phyloP scores from a whole-genome alignment of 1,140 invertebrate species.

The Maconellicoccus hirsutus region DNA sequence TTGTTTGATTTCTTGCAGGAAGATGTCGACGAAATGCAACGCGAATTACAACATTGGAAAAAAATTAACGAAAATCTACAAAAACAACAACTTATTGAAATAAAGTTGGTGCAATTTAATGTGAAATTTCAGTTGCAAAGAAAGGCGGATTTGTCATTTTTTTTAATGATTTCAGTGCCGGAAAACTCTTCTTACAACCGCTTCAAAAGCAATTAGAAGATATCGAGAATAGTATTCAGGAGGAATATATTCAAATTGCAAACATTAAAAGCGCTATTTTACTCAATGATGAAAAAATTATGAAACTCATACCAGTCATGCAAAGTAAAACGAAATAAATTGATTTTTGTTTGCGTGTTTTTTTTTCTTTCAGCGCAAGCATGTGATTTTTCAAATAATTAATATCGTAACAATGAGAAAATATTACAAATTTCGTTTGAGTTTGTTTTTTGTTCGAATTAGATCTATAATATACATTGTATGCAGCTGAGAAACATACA shows the following conservation, averaged over 20 bases:
- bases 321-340: background rate
- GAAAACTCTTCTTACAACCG: constrained; percentile 52
- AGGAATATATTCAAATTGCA: constrained; percentile 49
- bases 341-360: too few species aligned
- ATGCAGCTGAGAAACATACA: too few species aligned
- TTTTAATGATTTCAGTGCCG: constrained; percentile 40
- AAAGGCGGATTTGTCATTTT: too few species aligned
- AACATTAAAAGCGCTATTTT: constrained; percentile 48
- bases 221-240: constrained; percentile 51
- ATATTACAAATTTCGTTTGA: too few species aligned
- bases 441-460: too few species aligned
- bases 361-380: too few species aligned
- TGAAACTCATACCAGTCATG: background rate
- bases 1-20: constrained; percentile 87
- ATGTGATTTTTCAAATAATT: too few species aligned
- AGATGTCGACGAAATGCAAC: constrained; percentile 89
- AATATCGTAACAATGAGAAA: too few species aligned
- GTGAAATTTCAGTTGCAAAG: too few species aligned
- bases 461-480: too few species aligned
- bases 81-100: background rate
- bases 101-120: background rate
- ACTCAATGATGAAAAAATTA: constrained; percentile 39
- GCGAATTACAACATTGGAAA: constrained; percentile 75
- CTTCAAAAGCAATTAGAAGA: constrained; percentile 52
- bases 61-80: constrained; percentile 47